Base-by-base conservation (phyloP, 2,888 invertebrate species). In the Dynastes grantii region DNA sequence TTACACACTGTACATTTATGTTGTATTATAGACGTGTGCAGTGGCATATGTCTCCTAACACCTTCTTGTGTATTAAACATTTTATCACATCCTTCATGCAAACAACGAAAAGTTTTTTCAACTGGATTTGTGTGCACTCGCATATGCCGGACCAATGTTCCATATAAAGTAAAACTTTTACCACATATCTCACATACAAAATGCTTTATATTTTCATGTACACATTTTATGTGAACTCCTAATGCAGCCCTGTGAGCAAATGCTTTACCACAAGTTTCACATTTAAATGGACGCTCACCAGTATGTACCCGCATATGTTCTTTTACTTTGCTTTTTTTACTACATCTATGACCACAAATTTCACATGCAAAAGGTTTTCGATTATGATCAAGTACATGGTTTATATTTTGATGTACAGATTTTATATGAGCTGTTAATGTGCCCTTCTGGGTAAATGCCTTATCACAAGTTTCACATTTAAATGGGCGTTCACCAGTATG, bases 1-100 rank as follows among this genome's bases (percentile, higher is more conserved):
- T 77, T 77, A 37, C 80, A 80, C 8, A 79, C 11, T 5, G 70
- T 53, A 65, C 80, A 80, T 13, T 76, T 71, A 61, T 76, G 68
- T 22, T n/a, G 64, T 40, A 64, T 78, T 5, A 37, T 68, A 27
- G 58, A 73, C 4, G 71, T 53, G 32, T 77, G 79, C 13, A 49
- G 53, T 4, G 55, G 51, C 64, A 51, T 45, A n/a, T 76, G 79
- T 45, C 32, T 22, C 2, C 27, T 5, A 11, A 75, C 16, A 32
- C 70, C 71, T 55, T 65, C 65, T 13, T 68, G 29, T 1, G 78
- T 51, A 63, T 70, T 70, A 55, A 51, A 70, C 9, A 78, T 81
- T 55, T 80, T 81, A 8, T 53, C 53, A 32, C 77, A 78, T 8
- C 49, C 55, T 27, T 71, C 55, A 16, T 32, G 22, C 13, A 11